Conservation (phyloP, 2,113 vertebrate species). For the Macaca nemestrina region DNA sequence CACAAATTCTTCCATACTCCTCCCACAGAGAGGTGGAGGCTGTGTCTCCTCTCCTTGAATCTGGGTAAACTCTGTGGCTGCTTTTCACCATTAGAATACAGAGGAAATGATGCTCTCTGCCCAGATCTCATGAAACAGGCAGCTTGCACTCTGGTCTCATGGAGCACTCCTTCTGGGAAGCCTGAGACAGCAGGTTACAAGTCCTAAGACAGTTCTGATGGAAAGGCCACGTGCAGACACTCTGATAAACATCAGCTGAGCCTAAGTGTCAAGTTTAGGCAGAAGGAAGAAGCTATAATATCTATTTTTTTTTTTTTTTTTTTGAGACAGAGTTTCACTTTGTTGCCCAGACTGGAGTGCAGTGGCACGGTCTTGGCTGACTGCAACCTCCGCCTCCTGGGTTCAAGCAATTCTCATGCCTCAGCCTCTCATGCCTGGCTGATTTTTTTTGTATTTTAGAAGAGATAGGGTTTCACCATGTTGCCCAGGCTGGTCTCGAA, state of each 20-base stretch:
- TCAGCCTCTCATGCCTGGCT: too few relatives aligned
- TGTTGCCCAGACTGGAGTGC: too few relatives aligned
- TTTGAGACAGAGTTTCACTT: too few relatives aligned
- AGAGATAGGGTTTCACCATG: too few relatives aligned
- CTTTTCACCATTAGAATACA: background rate
- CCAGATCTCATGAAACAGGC: background rate
- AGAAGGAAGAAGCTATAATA: background rate
- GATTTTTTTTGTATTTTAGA: too few relatives aligned
- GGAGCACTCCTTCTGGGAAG: background rate
- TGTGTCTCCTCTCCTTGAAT: background rate
- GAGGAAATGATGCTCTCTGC: background rate
- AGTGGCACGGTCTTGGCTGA: too few relatives aligned
- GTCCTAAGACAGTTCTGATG: background rate
- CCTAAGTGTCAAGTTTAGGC: background rate
- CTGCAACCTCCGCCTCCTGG: too few relatives aligned
- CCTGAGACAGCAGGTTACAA: background rate
- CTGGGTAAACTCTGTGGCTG: background rate
- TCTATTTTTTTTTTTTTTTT: too few relatives aligned
- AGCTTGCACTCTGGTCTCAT: background rate
- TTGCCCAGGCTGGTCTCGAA: too few relatives aligned
- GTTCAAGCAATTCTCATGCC: too few relatives aligned
- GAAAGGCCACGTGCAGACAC: background rate
- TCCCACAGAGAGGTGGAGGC: background rate
- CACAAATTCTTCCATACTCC: background rate
- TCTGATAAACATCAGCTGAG: background rate